Percentiles rank a stretch among this genome's conserved stretches.
Evolutionary conservation across 2,797 vertebrate species (phyloP).

Genomic region (Eutrigla gurnardus): DNA sequence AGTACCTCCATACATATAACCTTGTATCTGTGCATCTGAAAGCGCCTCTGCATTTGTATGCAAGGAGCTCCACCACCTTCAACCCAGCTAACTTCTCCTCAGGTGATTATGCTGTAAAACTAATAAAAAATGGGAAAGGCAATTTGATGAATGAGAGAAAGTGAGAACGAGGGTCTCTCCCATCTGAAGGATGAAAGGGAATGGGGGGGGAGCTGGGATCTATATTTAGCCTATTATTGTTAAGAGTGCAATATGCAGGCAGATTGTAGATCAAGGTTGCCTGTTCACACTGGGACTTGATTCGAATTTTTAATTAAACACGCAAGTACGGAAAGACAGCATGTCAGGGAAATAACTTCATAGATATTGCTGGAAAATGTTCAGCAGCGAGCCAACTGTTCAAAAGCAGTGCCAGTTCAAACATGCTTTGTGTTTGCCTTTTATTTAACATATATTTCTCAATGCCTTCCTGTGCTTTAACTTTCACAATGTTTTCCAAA

Average conservation of each 20-base stretch:
- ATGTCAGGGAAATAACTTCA: conserved; percentile 37
- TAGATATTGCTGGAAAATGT: conserved; percentile 9
- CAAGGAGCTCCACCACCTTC: conserved; percentile 6
- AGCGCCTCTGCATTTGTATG: not conserved
- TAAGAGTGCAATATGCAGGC: conserved; percentile 59
- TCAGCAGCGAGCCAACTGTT: conserved; percentile 14
- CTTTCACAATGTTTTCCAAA: not conserved
- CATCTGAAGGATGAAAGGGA: conserved; percentile 66
- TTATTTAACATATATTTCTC: not conserved
- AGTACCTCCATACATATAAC: not conserved
- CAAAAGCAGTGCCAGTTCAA: not conserved
- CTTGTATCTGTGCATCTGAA: not conserved
- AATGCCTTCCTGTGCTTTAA: not conserved
- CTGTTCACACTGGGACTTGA: conserved; percentile 51
- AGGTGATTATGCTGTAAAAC: conserved; percentile 56
- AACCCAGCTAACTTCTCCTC: conserved; percentile 27
- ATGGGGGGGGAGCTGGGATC: conserved; percentile 29
- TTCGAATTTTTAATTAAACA: conserved; percentile 56
- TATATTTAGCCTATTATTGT: conserved; percentile 70
- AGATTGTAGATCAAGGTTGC: conserved; percentile 63
- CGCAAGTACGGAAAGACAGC: conserved; percentile 25
- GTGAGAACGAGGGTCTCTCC: conserved; percentile 41
- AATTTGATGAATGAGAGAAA: conserved; percentile 62
- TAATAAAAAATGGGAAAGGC: conserved; percentile 53
- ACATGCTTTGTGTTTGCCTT: not conserved